Evolutionary conservation across 2,888 invertebrate species (phyloP).

Genomic region (Nephrocerus scutellatus): DNA sequence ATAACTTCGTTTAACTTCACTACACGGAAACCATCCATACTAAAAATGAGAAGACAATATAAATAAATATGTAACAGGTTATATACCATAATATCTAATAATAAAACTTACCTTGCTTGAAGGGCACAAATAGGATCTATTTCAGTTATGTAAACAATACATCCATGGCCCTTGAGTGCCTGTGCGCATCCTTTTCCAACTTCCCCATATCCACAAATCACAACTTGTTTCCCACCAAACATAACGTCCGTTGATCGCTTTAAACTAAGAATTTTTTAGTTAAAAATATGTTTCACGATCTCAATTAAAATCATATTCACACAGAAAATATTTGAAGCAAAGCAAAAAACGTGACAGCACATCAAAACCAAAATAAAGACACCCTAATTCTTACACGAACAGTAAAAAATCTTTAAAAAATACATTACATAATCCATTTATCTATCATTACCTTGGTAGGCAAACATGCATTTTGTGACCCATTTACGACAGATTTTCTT

Average conservation of each 20-base stretch:
- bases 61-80: too few species aligned
- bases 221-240: slow-evolving; percentile 96
- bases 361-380: too few species aligned
- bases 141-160: slow-evolving; percentile 82
- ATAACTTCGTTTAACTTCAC: slow-evolving; percentile 91
- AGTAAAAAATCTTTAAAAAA: too few species aligned
- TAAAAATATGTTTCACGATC: background rate
- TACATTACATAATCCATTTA: too few species aligned
- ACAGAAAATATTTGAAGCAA: too few species aligned
- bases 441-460: too few species aligned
- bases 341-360: too few species aligned
- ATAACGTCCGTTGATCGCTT: slow-evolving; percentile 67
- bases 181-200: slow-evolving; percentile 96
- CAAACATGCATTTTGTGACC: too few species aligned
- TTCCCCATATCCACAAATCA: slow-evolving; percentile 95
- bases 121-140: slow-evolving; percentile 97
- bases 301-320: background rate
- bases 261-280: slow-evolving; percentile 46
- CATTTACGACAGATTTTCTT: too few species aligned
- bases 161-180: slow-evolving; percentile 88
- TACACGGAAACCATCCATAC: slow-evolving; percentile 93
- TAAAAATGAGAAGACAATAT: too few species aligned
- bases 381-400: too few species aligned
- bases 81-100: too few species aligned
- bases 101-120: slow-evolving; percentile 86